Percentiles rank a stretch among this genome's conserved stretches.
phyloP scores from a whole-genome alignment of 2,797 vertebrate species.

The Gymnothorax reevesii region DNA sequence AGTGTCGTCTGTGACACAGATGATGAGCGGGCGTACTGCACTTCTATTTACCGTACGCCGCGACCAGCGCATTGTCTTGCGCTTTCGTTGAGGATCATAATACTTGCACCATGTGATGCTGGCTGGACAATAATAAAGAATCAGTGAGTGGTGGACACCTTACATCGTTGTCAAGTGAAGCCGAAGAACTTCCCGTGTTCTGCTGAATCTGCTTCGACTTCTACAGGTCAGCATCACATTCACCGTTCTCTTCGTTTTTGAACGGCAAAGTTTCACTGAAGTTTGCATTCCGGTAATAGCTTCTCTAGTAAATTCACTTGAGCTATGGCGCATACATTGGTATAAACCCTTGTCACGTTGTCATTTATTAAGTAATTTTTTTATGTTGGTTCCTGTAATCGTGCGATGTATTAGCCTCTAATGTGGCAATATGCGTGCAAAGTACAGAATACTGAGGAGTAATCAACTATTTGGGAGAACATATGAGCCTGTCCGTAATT shows the following conservation, averaged over 20 bases:
- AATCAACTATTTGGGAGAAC: background rate
- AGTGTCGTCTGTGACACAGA: background rate
- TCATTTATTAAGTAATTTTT: too few species aligned
- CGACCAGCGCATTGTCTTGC: too few species aligned
- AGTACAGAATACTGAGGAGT: background rate
- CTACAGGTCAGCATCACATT: constrained; percentile 10
- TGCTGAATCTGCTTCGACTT: background rate
- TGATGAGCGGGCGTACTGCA: background rate
- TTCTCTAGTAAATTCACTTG: background rate
- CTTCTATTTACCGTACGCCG: too few species aligned
- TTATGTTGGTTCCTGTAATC: background rate
- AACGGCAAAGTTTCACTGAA: background rate
- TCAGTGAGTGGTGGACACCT: background rate
- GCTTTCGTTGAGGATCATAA: background rate
- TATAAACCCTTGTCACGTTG: background rate
- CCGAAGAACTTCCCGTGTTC: background rate
- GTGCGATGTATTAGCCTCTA: background rate
- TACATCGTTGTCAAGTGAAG: background rate
- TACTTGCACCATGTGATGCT: background rate
- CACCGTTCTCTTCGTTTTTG: too few species aligned
- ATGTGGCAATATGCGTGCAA: background rate
- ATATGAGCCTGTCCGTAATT: background rate
- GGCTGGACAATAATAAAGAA: background rate
- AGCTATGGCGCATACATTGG: background rate
- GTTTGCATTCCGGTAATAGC: background rate